Conservation (phyloP, 2,113 vertebrate species). For the Equus quagga region DNA sequence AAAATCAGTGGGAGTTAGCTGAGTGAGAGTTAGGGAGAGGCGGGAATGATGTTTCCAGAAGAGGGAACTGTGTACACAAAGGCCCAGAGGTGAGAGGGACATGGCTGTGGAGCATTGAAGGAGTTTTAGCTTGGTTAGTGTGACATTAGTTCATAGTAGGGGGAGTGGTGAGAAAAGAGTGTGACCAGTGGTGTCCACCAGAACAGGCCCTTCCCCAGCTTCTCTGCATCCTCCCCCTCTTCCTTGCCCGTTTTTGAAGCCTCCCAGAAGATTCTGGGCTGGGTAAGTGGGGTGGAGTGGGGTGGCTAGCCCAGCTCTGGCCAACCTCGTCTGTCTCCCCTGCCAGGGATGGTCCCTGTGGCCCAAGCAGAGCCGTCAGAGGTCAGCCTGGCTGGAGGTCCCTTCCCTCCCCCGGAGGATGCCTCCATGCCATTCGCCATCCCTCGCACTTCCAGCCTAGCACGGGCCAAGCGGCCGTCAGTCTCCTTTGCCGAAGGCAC, state of each 20-base stretch:
- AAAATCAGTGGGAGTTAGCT: neutral
- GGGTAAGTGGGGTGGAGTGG: neutral
- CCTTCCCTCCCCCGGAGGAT: slow-evolving; percentile 90
- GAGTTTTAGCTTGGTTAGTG: neutral
- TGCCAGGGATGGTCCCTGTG: slow-evolving; percentile 47
- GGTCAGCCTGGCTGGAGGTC: slow-evolving; percentile 85
- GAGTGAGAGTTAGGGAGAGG: no score
- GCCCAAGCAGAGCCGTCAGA: slow-evolving; percentile 86
- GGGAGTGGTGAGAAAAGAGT: neutral
- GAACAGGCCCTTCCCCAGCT: neutral
- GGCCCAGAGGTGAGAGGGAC: neutral
- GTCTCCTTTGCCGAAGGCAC: slow-evolving; percentile 98
- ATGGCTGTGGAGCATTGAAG: neutral
- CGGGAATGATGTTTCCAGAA: neutral
- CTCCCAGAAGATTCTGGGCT: neutral
- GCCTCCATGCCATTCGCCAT: slow-evolving; percentile 92
- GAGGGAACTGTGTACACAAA: neutral
- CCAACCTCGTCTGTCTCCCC: neutral
- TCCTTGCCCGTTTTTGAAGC: no score
- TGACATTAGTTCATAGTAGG: neutral
- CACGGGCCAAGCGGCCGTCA: slow-evolving; percentile 95
- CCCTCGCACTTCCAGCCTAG: slow-evolving; percentile 97
- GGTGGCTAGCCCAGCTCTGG: neutral
- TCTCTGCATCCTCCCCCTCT: neutral
- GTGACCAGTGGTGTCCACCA: neutral